Percentiles rank a stretch among this genome's conserved stretches.
These are phyloP conservation scores for Synanthedon myopaeformis DNA, from an alignment of 2,888 invertebrate genomes.

Conservation along the genomic window DNA sequence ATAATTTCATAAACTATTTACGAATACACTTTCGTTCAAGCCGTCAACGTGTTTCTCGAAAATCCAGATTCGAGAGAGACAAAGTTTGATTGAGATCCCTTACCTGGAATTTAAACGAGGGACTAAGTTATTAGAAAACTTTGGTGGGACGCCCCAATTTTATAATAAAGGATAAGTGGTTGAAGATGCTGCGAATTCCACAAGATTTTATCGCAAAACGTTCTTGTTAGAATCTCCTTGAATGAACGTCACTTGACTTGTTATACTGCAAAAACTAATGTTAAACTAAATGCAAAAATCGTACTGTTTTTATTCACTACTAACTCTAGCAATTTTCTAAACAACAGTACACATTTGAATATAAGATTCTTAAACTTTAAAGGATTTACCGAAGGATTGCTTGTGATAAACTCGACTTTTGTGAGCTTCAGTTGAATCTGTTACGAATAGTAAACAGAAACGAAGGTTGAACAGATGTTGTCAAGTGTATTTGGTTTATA, in stretches of 20 bases:
- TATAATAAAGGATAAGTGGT: constrained; percentile 39
- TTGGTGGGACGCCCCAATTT: constrained; percentile 32
- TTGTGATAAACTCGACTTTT: too few species aligned
- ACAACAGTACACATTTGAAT: too few species aligned
- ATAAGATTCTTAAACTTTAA: too few species aligned
- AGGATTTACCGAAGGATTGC: too few species aligned
- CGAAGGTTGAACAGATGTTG: too few species aligned
- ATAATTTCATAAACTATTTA: background rate
- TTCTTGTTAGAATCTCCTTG: background rate
- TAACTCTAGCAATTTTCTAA: too few species aligned
- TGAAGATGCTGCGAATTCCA: constrained; percentile 7
- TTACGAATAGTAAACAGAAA: too few species aligned
- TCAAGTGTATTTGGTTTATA: too few species aligned
- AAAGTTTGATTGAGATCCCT: constrained; percentile 56
- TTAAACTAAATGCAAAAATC: too few species aligned
- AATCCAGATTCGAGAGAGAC: constrained; percentile 31
- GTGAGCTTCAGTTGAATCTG: too few species aligned
- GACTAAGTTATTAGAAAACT: constrained; percentile 44
- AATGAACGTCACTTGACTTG: background rate
- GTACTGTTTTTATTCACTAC: too few species aligned
- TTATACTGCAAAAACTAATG: too few species aligned
- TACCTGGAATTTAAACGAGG: constrained; percentile 50
- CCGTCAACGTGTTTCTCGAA: constrained; percentile 34
- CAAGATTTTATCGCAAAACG: background rate
- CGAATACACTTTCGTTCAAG: constrained; percentile 11